Conservation (phyloP, 2,888 invertebrate genomes). For the Monoplex corrugatus region DNA sequence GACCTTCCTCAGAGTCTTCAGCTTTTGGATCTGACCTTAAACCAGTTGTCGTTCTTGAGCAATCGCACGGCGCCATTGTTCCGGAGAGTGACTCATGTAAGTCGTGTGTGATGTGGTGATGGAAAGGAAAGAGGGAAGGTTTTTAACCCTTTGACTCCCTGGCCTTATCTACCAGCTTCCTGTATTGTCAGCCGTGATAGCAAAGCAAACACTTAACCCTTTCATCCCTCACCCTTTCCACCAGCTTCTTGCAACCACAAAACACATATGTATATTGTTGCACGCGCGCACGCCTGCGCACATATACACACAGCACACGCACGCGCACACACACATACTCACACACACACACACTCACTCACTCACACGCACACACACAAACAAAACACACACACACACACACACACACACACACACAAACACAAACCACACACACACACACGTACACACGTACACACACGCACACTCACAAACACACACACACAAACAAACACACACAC, state of each 20-base stretch:
- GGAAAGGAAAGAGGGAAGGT: too few species aligned
- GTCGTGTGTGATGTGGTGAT: not conserved
- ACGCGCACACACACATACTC: not conserved
- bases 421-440: too few species aligned
- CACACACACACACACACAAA: not conserved
- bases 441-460: not conserved
- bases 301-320: not conserved
- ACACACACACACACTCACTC: not conserved
- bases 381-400: not conserved
- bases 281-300: too few species aligned
- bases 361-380: not conserved
- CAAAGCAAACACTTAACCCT: too few species aligned
- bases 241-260: too few species aligned
- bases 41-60: constrained; percentile 16
- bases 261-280: too few species aligned
- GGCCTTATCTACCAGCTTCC: too few species aligned
- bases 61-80: constrained; percentile 13
- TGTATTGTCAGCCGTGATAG: too few species aligned
- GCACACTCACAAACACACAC: not conserved
- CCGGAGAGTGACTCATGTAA: not conserved
- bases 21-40: constrained; percentile 41
- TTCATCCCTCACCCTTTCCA: too few species aligned
- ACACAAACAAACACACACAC: too few species aligned
- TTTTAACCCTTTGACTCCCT: too few species aligned
- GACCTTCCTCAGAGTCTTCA: constrained; percentile 8